These are phyloP conservation scores for Monochamus saltuarius DNA, from an alignment of 1,140 invertebrate species.

Conservation along the genomic window DNA sequence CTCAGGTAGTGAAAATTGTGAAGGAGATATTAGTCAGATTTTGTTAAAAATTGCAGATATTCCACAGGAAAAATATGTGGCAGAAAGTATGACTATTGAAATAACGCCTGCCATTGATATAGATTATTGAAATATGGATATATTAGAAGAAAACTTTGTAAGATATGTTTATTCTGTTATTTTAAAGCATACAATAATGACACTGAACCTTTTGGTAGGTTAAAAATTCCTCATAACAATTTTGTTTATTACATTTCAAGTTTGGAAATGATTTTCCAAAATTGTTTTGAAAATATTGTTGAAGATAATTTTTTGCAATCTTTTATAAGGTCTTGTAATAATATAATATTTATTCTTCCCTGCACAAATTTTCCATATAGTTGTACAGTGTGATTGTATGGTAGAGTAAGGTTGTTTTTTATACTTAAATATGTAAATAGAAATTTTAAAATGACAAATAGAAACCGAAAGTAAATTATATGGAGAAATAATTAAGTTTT, in stretches of 20 bases:
- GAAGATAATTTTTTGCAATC: background rate
- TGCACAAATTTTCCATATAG: conserved; percentile 9
- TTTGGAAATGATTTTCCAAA: conserved; percentile 2
- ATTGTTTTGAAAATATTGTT: background rate
- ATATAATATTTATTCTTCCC: conserved; percentile 1
- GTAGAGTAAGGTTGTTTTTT: conserved; percentile 12
- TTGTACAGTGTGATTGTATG: conserved; percentile 6
- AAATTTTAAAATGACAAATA: too few species aligned
- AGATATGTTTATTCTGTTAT: background rate
- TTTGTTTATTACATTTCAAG: conserved; percentile 8
- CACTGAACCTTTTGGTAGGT: background rate
- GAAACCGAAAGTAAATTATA: too few species aligned
- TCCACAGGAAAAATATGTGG: background rate
- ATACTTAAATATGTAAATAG: conserved; percentile 15
- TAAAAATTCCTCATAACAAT: background rate
- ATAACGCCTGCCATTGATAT: conserved; percentile 6
- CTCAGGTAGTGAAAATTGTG: conserved; percentile 7
- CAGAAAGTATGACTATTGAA: background rate
- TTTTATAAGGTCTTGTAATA: background rate
- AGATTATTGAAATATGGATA: conserved; percentile 4
- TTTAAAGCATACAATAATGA: background rate
- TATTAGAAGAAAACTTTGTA: background rate
- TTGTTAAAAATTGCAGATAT: background rate
- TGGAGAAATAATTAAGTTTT: too few species aligned
- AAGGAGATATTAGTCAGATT: conserved; percentile 3